Evolutionary conservation across 2,797 vertebrate species (phyloP).

Genomic region (Spondyliosoma cantharus): DNA sequence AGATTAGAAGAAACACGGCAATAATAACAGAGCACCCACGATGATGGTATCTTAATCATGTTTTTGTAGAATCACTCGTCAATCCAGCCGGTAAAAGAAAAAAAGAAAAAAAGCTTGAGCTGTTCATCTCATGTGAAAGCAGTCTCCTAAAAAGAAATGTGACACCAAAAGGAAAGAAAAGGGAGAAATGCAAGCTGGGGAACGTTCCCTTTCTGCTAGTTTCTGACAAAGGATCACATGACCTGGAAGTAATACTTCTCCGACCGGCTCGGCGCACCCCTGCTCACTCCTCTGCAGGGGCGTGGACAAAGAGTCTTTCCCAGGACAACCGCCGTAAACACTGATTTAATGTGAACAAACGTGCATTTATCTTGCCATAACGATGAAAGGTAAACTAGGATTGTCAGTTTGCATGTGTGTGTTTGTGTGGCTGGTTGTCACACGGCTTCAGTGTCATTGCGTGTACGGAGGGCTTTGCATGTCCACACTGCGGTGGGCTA

Average conservation of each 20-base stretch:
- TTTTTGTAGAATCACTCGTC: too few relatives aligned
- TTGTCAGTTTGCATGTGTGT: neutral
- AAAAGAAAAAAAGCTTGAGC: neutral
- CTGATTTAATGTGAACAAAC: constrained; percentile 1
- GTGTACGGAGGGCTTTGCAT: neutral
- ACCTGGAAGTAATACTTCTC: constrained; percentile 74
- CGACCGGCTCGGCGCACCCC: constrained; percentile 17
- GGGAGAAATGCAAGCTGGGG: constrained; percentile 6
- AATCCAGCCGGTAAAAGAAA: neutral
- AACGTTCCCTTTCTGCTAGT: constrained; percentile 15
- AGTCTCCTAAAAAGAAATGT: constrained; percentile 12
- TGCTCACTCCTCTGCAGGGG: constrained; percentile 5
- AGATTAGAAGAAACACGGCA: neutral
- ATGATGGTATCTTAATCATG: neutral
- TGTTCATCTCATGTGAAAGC: neutral
- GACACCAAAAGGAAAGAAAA: neutral
- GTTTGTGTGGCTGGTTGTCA: constrained; percentile 26
- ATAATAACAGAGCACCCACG: neutral
- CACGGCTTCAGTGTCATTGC: constrained; percentile 44
- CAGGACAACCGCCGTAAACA: neutral
- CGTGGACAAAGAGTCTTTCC: constrained; percentile 11
- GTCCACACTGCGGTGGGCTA: constrained; percentile 15
- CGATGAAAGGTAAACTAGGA: neutral
- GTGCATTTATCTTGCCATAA: neutral
- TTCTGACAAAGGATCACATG: constrained; percentile 73